A percentile compares a stretch with the other conserved stretches of the same genome.
These are phyloP conservation scores for Ptyas mucosa DNA, from an alignment of 2,113 vertebrate species.

Conservation along the genomic window DNA sequence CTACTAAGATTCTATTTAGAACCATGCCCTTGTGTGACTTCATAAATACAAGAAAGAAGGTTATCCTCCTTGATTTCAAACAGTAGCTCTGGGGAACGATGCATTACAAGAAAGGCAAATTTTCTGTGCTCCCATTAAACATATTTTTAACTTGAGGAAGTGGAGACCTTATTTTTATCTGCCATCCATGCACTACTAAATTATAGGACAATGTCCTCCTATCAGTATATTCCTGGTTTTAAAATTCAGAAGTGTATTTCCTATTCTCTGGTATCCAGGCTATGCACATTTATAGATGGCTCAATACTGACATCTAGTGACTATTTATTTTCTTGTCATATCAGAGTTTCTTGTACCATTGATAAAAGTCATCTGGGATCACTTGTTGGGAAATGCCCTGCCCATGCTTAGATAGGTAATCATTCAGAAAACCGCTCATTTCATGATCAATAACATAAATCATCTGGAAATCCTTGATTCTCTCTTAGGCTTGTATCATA, in stretches of 20 bases:
- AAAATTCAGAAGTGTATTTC: not conserved
- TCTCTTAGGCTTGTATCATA: not conserved
- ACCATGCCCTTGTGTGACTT: not conserved
- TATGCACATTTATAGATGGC: not conserved
- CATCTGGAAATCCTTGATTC: not conserved
- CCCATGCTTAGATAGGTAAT: not conserved
- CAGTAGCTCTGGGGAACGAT: not conserved
- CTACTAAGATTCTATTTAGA: not conserved
- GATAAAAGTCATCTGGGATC: not conserved
- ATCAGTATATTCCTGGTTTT: not conserved
- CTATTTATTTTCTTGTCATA: not conserved
- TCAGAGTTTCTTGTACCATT: not conserved
- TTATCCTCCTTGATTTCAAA: not conserved
- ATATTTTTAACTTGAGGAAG: not conserved
- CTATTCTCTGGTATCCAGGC: not conserved
- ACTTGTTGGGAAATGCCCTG: not conserved
- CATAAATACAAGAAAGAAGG: not conserved
- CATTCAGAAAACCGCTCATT: not conserved
- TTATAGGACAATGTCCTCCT: not conserved
- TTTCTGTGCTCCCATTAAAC: not conserved
- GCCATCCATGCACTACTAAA: not conserved
- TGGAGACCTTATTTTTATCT: not conserved
- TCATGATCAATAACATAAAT: not conserved
- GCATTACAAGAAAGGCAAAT: not conserved
- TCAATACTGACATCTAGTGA: conserved; percentile 58